A percentile compares a stretch with the other conserved stretches of the same genome.
phyloP scores from a whole-genome alignment of 2,113 vertebrate species.

The Lophius piscatorius region DNA sequence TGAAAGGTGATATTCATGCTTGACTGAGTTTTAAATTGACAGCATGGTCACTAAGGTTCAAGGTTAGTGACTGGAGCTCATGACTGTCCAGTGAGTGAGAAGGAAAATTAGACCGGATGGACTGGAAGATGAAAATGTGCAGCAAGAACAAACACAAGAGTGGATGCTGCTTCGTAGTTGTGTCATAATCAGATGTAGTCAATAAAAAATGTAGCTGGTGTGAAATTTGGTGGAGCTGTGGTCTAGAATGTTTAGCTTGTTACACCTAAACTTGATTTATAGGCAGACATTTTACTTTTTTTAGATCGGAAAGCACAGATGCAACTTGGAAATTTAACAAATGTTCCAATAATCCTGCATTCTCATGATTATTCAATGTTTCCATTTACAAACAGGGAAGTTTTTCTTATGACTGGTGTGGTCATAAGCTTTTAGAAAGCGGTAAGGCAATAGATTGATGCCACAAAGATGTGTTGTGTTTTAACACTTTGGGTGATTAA shows the following conservation, averaged over 20 bases:
- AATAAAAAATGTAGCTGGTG: not conserved
- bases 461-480: no score
- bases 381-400: no score
- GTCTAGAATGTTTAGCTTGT: not conserved
- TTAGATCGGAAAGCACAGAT: not conserved
- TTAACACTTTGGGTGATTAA: no score
- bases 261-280: not conserved
- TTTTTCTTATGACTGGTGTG: no score
- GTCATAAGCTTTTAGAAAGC: no score
- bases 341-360: not conserved
- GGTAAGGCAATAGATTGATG: no score
- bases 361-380: no score
- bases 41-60: not conserved
- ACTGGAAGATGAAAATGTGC: not conserved
- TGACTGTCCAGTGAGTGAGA: constrained; percentile 15
- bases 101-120: not conserved
- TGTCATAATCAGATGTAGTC: not conserved
- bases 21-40: no score
- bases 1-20: constrained; percentile 1
- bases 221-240: not conserved
- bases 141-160: not conserved
- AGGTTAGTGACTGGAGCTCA: not conserved
- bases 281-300: not conserved
- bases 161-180: not conserved
- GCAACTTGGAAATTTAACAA: not conserved